Evolutionary conservation across 2,797 vertebrate species (phyloP), one percentile per base, ranked within the genome.

Genomic region (Phoebastria nigripes): DNA sequence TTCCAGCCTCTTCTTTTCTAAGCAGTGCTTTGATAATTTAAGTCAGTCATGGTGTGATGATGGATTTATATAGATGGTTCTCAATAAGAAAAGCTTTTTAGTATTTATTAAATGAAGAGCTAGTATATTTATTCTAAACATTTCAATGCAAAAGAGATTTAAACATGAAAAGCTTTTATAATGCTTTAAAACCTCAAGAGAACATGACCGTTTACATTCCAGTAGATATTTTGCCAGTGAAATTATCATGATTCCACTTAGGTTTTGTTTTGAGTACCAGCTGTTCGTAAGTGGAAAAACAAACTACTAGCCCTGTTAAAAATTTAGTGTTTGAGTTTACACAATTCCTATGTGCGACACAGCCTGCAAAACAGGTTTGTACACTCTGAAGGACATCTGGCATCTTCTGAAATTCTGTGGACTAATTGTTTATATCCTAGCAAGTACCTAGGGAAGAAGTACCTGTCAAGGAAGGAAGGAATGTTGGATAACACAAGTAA

Each of bases 341-440:
- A 54, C 61, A 39, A 78, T 82, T 88, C 88, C 33, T 72, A 12
- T 39, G 85, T 62, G 65, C 6, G 15, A 67, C 47, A 62, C 63
- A 96, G 89, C 96, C 81, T 84, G 96, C 55, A 93, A 49, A 94
- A 97, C 97, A 90, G 91, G 97, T 97, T 97, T 93, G 90, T 55
- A 35, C 44, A 55, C 87, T 91, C 59, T 78, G 71, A 93, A 93
- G 90, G 89, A 84, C 49, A 58, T 44, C 56, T 87, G 81, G 56
- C 86, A 42, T 56, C 83, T 90, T 80, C 88, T 56, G 80, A 91
- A 95, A 89, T 72, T 70, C 81, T 77, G 15, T 44, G 54, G 52
- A 73, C 78, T 88, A 87, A 49, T 77, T 87, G 90, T 85, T 77
- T 73, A 56, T 77, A 89, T 71, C 47, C 58, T 39, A 59, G 42